These are phyloP conservation scores for Lasioglossum morio DNA, from an alignment of 2,888 invertebrate species.

Conservation along the genomic window DNA sequence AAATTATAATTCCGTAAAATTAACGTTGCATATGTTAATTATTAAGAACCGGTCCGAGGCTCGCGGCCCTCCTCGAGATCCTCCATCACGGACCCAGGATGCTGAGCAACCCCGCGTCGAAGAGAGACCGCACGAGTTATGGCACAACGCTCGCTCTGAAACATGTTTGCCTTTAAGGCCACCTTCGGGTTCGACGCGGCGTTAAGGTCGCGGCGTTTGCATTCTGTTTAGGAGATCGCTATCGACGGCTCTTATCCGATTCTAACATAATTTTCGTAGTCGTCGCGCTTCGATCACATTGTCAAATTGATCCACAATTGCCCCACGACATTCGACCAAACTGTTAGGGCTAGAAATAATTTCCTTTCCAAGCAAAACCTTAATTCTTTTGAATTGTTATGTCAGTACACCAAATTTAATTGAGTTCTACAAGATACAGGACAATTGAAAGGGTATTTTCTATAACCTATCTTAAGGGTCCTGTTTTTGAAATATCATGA, in stretches of 20 bases:
- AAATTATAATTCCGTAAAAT: constrained; percentile 83
- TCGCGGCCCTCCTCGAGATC: constrained; percentile 66
- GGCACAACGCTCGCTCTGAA: constrained; percentile 16
- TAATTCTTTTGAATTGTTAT: too few relatives aligned
- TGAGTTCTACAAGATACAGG: too few relatives aligned
- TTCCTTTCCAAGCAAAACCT: too few relatives aligned
- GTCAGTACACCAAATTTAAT: too few relatives aligned
- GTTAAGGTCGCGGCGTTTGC: neutral
- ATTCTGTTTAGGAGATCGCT: neutral
- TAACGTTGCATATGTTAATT: constrained; percentile 82
- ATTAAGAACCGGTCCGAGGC: constrained; percentile 78
- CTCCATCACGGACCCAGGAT: constrained; percentile 48
- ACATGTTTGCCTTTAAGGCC: constrained; percentile 34
- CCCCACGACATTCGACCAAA: too few relatives aligned
- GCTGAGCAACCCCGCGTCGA: neutral
- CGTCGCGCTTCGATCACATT: neutral
- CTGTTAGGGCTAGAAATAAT: too few relatives aligned
- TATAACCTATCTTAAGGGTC: too few relatives aligned
- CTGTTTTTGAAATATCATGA: too few relatives aligned
- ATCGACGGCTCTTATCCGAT: neutral
- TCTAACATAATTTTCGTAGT: neutral
- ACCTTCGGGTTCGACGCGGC: constrained; percentile 12
- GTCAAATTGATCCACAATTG: neutral
- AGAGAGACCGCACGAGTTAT: constrained; percentile 41
- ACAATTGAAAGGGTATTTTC: too few relatives aligned